These are phyloP conservation scores for Pongo abelii DNA, from an alignment of 2,113 vertebrate genomes.

Conservation along the genomic window DNA sequence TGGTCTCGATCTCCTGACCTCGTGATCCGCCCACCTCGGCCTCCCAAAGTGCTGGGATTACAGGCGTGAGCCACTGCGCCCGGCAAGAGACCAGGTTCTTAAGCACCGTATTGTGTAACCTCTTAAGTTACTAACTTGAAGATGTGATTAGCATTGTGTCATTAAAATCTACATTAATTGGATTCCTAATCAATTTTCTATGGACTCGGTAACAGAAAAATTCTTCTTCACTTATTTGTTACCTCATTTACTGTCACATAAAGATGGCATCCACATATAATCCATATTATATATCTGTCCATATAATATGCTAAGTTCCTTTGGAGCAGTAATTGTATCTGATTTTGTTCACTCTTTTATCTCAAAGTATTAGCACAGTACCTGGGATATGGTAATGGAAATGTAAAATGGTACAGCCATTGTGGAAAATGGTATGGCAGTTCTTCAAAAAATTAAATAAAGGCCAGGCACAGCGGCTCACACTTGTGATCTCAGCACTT, in stretches of 20 bases:
- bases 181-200: neutral
- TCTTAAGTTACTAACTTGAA: neutral
- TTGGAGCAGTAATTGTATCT: neutral
- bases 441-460: neutral
- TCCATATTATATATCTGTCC: no score
- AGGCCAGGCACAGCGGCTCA: no score
- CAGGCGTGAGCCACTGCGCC: no score
- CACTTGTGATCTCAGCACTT: no score
- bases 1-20: no score
- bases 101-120: neutral
- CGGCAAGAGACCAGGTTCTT: neutral
- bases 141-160: neutral
- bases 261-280: neutral
- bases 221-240: constrained; percentile 9
- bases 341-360: neutral
- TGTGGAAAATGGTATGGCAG: neutral
- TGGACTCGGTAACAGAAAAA: neutral
- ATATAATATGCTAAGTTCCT: constrained; percentile 1
- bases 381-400: neutral
- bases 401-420: neutral
- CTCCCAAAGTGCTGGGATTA: no score
- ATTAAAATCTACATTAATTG: constrained; percentile 16
- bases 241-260: neutral
- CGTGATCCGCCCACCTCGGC: no score
- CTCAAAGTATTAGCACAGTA: neutral